These are phyloP conservation scores for Platalea minor DNA, from an alignment of 2,797 vertebrate genomes.

Conservation along the genomic window DNA sequence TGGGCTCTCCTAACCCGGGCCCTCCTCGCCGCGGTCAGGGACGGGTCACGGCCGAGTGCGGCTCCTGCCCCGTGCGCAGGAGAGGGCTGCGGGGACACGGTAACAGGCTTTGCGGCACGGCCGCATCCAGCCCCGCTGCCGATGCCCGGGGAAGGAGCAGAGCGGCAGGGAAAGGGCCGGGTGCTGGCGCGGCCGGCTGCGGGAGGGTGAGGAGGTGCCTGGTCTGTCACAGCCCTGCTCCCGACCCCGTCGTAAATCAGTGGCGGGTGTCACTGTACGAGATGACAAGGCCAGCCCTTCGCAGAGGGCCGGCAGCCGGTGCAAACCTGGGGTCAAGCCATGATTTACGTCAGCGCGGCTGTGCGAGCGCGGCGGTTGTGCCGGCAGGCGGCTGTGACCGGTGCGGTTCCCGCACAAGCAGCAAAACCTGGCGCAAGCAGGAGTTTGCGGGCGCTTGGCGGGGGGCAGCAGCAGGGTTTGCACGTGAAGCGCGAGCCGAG, in stretches of 20 bases:
- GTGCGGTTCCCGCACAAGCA: fast-evolving
- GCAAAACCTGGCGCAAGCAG: neutral
- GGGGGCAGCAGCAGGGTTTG: neutral
- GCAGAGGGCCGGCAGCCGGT: neutral
- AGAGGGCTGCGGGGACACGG: neutral
- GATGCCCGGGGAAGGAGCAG: neutral
- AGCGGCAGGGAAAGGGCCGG: neutral
- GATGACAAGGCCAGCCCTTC: neutral
- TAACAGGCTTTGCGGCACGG: fast-evolving
- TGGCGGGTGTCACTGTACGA: neutral
- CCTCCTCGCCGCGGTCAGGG: neutral
- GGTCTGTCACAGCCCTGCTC: neutral
- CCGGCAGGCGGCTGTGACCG: neutral
- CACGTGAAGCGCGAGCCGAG: fast-evolving
- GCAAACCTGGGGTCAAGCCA: neutral
- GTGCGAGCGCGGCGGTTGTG: fast-evolving
- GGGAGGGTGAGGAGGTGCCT: neutral
- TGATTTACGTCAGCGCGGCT: neutral
- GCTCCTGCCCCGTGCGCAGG: neutral
- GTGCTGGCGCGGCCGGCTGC: fast-evolving
- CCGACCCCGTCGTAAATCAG: neutral
- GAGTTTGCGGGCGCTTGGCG: neutral
- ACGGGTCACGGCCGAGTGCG: neutral
- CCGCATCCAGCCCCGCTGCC: neutral
- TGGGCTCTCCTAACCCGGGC: neutral